Conservation (phyloP, 2,888 invertebrate genomes). For the Apotomis betuletana region DNA sequence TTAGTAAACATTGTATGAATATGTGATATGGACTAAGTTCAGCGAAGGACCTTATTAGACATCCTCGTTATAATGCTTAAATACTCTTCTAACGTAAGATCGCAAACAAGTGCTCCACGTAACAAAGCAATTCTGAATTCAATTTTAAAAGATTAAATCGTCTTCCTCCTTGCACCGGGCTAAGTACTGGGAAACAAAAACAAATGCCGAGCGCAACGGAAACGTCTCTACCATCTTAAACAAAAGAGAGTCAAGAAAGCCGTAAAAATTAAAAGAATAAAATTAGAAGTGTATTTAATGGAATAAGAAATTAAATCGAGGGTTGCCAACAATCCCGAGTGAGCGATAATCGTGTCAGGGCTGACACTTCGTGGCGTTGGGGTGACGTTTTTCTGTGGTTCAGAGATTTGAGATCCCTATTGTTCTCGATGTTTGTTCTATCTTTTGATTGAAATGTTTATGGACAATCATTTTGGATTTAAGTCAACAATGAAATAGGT, state of each 20-base stretch:
- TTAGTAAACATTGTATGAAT: too few species aligned
- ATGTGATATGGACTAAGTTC: too few species aligned
- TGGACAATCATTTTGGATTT: slow-evolving; percentile 5
- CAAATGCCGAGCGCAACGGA: slow-evolving; percentile 51
- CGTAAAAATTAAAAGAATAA: slow-evolving; percentile 55
- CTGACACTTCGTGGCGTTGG: slow-evolving; percentile 53
- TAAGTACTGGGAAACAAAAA: slow-evolving; percentile 41
- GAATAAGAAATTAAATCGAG: slow-evolving; percentile 48
- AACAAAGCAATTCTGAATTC: slow-evolving; percentile 41
- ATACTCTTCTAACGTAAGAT: slow-evolving; percentile 34
- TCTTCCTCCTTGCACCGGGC: slow-evolving; percentile 39
- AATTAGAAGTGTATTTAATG: slow-evolving; percentile 48
- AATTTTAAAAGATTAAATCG: slow-evolving; percentile 43
- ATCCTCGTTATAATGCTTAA: background rate
- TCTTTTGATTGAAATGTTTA: slow-evolving; percentile 24
- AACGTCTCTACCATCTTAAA: slow-evolving; percentile 50
- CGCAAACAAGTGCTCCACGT: slow-evolving; percentile 45
- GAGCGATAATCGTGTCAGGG: slow-evolving; percentile 55
- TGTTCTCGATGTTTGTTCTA: slow-evolving; percentile 26
- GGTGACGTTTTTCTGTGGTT: slow-evolving; percentile 55
- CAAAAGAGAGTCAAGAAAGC: slow-evolving; percentile 52
- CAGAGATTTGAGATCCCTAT: slow-evolving; percentile 27
- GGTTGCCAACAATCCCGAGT: slow-evolving; percentile 51
- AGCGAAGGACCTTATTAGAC: background rate
- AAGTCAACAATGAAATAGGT: background rate